Evolutionary conservation across 2,888 invertebrate species (phyloP).

Genomic region (Harpalus rufipes): DNA sequence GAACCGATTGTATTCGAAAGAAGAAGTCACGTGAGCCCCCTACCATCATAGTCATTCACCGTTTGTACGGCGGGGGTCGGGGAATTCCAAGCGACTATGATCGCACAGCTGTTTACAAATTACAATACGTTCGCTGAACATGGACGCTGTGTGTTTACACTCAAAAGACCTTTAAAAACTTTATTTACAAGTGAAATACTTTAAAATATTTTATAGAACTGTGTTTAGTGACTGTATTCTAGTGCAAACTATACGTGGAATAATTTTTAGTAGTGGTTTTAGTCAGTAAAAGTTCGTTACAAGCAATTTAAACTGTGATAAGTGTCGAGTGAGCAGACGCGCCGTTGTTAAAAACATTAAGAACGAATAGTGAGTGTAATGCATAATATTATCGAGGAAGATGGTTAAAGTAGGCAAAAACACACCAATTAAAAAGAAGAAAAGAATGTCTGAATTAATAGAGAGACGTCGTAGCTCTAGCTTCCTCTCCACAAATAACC

Average conservation of each 20-base stretch:
- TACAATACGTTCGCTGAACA: slow-evolving; percentile 59
- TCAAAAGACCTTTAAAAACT: slow-evolving; percentile 20
- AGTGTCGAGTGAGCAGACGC: neutral
- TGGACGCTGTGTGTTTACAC: slow-evolving; percentile 50
- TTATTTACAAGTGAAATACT: slow-evolving; percentile 1
- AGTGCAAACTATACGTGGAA: slow-evolving; percentile 1
- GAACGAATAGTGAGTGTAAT: slow-evolving; percentile 31
- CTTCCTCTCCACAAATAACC: slow-evolving; percentile 70
- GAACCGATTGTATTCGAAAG: slow-evolving; percentile 54
- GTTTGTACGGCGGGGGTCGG: slow-evolving; percentile 31
- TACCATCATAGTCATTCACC: slow-evolving; percentile 49
- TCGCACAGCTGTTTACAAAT: slow-evolving; percentile 61
- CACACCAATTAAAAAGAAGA: slow-evolving; percentile 60
- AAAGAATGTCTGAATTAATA: slow-evolving; percentile 74
- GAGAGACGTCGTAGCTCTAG: slow-evolving; percentile 72
- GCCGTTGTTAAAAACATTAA: neutral
- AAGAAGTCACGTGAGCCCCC: slow-evolving; percentile 60
- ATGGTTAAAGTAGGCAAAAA: slow-evolving; percentile 74
- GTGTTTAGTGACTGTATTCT: slow-evolving; percentile 17
- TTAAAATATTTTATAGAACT: neutral
- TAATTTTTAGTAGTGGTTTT: slow-evolving; percentile 35
- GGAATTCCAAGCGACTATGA: slow-evolving; percentile 36
- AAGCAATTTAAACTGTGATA: slow-evolving; percentile 53
- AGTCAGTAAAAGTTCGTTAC: slow-evolving; percentile 53
- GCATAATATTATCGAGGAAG: slow-evolving; percentile 59